Evolutionary conservation across 2,888 invertebrate genomes (phyloP), one percentile per base, ranked within the genome.

Genomic region (Hoplodrina blanda): DNA sequence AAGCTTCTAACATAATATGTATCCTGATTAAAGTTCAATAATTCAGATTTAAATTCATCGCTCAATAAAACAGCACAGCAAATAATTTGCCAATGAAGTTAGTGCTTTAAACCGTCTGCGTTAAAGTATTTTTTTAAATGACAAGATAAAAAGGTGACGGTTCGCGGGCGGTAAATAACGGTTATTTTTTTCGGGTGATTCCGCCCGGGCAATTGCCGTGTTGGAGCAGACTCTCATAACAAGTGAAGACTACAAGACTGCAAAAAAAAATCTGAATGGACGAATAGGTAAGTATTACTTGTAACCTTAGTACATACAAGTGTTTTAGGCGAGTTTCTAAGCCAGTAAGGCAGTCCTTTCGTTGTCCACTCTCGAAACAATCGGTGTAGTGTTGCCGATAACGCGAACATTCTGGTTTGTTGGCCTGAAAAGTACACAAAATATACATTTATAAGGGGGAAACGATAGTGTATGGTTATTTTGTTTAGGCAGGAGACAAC

Each of bases 291-390:
- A 25, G 25, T 57, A 41, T 50, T 59, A 52, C 25, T 67, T 55
- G 52, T 63, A 57, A 73, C 30, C 55, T 65, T 44, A 11, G 13
- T 19, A 20, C 37, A 30, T 33, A 19, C 19, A 15, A 71, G 46
- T 60, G 50, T 25, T 52, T 53, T 10, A 37, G 41, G 20, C 37
- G 56, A 63, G 19, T 52, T 49, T 57, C 81, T 87, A 85, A 46
- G 81, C 72, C 63, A 91, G 78, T 30, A 91, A 76, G 2, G 86
- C 79, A n/a, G 90, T 85, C 13, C 86, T 84, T 63, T 91, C 91
- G 57, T 63, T 76, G 67, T 41, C n/a, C 8, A n/a, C 19, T 53
- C 33, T 76, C 54, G 80, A 30, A 33, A 0, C 20, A 37, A 37
- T 10, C 5, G 66, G 59, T 0, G 50, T 19, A 0, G 53, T 1